Base-by-base conservation (phyloP, 2,113 vertebrate species). In the Electrona antarctica region DNA sequence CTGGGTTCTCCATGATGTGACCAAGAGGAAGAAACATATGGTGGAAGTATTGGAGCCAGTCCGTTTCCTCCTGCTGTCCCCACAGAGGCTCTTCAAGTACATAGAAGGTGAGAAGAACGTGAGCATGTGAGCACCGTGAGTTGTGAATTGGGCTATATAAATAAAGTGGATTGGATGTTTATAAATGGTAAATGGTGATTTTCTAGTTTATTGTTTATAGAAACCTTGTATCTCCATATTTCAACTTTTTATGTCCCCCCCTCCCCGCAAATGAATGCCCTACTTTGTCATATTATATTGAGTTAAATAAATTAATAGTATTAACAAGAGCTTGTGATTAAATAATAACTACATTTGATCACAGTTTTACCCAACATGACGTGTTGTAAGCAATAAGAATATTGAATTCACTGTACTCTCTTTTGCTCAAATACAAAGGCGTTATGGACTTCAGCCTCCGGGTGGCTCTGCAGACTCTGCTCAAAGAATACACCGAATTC, bases 401-500 rank as follows among this genome's bases (percentile, higher is more conserved):
- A 3, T 33, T 70, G 3, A 65, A 28, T 12, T 41, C 6, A 45
- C 59, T 67, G 46, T 41, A 41, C 5, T 41, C 21, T 7, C 74
- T 1, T 9, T 87, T 15, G 21, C 75, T 7, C 74, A 62, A 67
- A 64, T 15, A 49, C 68, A 0, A 69, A 99, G 98, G 94, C 78
- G 86, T 98, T 87, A 86, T 94, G 6, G 98, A 99, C 91, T 99
- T 99, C 91, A 99, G 95, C 91, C 95, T 99, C 87, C 94, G 96
- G 68, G 95, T 99, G 92, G 97, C 97, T 21, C 93, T 99, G 83
- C 97, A 99, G 92, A 98, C 97, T 28, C 94, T 99, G 80, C 91
- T 99, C 90, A 98, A 95, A 91, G 96, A 99, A 87, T 99, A 97
- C 83, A 98, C 95, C 67, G 97, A 99, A 82, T 94, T 96, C 67